Conservation (phyloP, 2,888 invertebrate genomes). For the Drosophila cognata region DNA sequence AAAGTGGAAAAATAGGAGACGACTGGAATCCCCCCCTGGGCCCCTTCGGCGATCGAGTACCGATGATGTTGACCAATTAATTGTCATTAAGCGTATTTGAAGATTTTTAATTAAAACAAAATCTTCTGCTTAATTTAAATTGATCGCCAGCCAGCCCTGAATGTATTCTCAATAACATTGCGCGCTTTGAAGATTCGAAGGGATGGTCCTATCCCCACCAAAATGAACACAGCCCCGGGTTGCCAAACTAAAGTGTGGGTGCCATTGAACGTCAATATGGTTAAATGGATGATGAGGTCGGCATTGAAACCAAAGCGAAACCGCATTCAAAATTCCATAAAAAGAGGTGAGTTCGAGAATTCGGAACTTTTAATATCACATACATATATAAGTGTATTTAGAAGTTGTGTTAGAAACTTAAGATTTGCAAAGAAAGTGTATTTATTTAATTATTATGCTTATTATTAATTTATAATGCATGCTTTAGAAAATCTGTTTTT, state of each 20-base stretch:
- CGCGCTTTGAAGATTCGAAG: slow-evolving; percentile 27
- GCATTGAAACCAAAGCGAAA: slow-evolving; percentile 58
- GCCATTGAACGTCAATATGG: slow-evolving; percentile 32
- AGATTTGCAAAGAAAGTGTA: background rate
- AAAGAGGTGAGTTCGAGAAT: slow-evolving; percentile 19
- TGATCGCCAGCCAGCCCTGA: slow-evolving; percentile 62
- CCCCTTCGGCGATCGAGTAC: slow-evolving; percentile 43
- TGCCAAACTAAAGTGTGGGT: slow-evolving; percentile 29
- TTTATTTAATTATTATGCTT: background rate
- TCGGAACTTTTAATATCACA: background rate
- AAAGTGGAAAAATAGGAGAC: slow-evolving; percentile 24
- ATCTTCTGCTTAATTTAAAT: slow-evolving; percentile 80
- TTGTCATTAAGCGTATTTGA: slow-evolving; percentile 82
- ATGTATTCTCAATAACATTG: slow-evolving; percentile 59
- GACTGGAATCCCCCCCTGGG: slow-evolving; percentile 13
- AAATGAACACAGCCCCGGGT: background rate
- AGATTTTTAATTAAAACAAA: slow-evolving; percentile 81
- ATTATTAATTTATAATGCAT: too few species aligned
- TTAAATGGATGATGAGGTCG: slow-evolving; percentile 27
- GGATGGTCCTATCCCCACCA: background rate
- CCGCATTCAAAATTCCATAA: slow-evolving; percentile 26
- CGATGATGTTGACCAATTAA: slow-evolving; percentile 76
- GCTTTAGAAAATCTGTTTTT: background rate
- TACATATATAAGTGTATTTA: background rate
- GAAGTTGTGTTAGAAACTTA: background rate